A percentile compares a stretch with the other conserved stretches of the same genome.
Evolutionary conservation across 2,888 invertebrate genomes (phyloP).

Genomic region (Eupithecia subfuscata): DNA sequence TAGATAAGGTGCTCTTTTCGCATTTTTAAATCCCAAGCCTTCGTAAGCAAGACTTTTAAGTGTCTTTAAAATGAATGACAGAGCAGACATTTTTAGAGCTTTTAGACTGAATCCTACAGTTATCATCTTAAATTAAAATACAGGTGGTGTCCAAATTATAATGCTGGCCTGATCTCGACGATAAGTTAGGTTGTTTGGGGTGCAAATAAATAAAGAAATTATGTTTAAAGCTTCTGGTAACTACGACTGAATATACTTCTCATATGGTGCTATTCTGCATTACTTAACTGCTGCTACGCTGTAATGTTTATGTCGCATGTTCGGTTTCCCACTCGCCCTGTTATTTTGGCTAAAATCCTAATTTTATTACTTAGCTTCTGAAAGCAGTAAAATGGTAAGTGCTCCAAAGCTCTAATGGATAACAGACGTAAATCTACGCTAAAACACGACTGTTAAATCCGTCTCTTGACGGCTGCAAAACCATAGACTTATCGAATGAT

Average conservation of each 20-base stretch:
- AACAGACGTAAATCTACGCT: constrained; percentile 50
- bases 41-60: not conserved
- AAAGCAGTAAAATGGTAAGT: constrained; percentile 47
- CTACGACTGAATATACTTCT: not conserved
- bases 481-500: not conserved
- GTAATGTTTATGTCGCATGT: not conserved
- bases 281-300: not conserved
- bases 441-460: constrained; percentile 48
- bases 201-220: not conserved
- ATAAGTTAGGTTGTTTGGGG: not conserved
- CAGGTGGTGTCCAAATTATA: not conserved
- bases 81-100: too few species aligned
- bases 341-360: constrained; percentile 36
- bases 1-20: not conserved
- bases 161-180: not conserved
- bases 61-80: too few species aligned
- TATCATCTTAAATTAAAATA: not conserved
- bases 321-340: constrained; percentile 17
- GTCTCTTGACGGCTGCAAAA: constrained; percentile 35
- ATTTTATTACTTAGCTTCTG: constrained; percentile 45
- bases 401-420: constrained; percentile 50
- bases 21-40: not conserved
- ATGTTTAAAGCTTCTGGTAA: not conserved
- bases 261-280: not conserved
- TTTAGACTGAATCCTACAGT: not conserved